phyloP scores from a whole-genome alignment of 2,797 vertebrate genomes.

The Morelia viridis region DNA sequence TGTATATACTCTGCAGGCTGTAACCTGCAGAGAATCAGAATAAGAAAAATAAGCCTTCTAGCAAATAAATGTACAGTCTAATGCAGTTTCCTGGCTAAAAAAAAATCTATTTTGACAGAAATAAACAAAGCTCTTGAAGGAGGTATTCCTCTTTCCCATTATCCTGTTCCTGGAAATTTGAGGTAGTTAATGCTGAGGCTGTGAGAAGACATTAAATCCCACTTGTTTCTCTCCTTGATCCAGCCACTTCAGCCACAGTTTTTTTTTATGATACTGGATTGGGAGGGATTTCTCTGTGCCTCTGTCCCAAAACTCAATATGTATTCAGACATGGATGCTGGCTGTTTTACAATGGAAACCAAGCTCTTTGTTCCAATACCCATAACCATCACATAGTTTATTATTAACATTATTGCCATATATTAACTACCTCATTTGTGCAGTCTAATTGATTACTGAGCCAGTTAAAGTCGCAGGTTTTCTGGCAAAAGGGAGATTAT shows the following conservation, averaged over 20 bases:
- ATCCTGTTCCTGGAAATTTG: not conserved
- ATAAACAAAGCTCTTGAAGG: not conserved
- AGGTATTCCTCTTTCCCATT: not conserved
- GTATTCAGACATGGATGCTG: not conserved
- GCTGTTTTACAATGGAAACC: not conserved
- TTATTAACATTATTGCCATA: not conserved
- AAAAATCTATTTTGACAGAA: not conserved
- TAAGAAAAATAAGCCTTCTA: not conserved
- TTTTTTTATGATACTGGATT: not conserved
- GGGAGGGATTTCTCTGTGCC: not conserved
- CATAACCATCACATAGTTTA: not conserved
- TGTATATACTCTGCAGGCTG: not conserved
- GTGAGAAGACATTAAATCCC: not conserved
- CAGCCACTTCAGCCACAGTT: not conserved
- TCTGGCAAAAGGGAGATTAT: not conserved
- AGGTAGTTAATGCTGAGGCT: not conserved
- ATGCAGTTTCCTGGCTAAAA: not conserved
- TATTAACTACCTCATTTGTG: not conserved
- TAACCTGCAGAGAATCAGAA: not conserved
- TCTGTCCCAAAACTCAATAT: not conserved
- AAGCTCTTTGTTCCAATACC: not conserved
- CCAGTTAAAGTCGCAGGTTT: not conserved
- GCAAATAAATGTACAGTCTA: not conserved
- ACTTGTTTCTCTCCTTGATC: not conserved
- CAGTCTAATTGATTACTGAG: not conserved